Conservation (phyloP, 1,140 invertebrate genomes). For the Papilio polyxenes region DNA sequence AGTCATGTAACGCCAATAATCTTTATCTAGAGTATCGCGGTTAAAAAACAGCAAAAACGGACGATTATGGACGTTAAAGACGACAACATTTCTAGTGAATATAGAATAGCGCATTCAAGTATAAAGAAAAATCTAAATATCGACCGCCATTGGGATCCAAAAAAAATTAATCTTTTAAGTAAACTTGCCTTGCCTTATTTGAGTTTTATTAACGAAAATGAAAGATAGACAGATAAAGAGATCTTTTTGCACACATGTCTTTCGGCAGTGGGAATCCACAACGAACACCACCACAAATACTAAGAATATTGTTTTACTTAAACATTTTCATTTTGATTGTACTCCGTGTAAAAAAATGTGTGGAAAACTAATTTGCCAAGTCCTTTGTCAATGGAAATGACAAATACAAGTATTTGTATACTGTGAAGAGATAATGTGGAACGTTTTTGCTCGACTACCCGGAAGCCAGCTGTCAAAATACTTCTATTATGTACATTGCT, state of each 20-base stretch:
- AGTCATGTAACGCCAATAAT: conserved; percentile 14
- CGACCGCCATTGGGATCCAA: not conserved
- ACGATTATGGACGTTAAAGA: not conserved
- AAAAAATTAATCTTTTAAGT: not conserved
- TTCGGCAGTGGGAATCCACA: too few species aligned
- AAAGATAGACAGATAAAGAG: not conserved
- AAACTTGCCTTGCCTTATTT: not conserved
- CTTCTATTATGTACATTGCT: not conserved
- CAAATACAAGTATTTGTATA: not conserved
- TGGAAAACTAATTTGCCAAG: conserved; percentile 6
- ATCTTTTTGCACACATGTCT: too few species aligned
- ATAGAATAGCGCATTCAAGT: not conserved
- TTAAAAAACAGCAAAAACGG: conserved; percentile 1
- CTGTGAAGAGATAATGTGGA: not conserved
- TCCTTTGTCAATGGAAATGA: not conserved
- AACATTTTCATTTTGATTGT: not conserved
- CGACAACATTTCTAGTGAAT: not conserved
- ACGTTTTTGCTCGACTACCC: conserved; percentile 18
- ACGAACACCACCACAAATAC: not conserved
- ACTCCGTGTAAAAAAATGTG: not conserved
- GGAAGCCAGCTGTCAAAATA: conserved; percentile 23
- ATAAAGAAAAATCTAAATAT: not conserved
- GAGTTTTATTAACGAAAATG: not conserved
- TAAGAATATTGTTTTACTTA: not conserved
- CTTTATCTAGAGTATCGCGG: not conserved